Evolutionary conservation across 2,888 invertebrate genomes (phyloP).

Genomic region (Heteromyza rotundicornis): DNA sequence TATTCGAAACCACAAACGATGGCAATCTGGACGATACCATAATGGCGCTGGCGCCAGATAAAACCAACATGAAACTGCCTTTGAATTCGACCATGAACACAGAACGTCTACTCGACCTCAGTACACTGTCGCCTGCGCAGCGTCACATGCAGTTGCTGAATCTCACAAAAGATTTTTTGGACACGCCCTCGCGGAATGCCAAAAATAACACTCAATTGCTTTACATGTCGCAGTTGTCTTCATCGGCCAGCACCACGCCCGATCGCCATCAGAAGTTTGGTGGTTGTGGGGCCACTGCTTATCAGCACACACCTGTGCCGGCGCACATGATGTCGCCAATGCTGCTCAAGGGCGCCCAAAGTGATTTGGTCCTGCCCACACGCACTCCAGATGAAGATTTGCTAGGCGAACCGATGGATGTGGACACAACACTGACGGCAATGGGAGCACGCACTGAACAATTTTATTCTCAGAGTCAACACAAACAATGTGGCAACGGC

Average conservation of each 20-base stretch:
- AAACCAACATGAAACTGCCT: conserved; percentile 54
- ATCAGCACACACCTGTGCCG: conserved; percentile 38
- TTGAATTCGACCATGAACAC: conserved; percentile 57
- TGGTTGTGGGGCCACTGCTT: conserved; percentile 25
- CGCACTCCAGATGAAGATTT: conserved; percentile 49
- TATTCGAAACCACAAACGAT: conserved; percentile 29
- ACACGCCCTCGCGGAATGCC: conserved; percentile 31
- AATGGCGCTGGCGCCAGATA: conserved; percentile 44
- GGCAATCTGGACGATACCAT: conserved; percentile 47
- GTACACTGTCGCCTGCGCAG: conserved; percentile 42
- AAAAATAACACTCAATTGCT: conserved; percentile 48
- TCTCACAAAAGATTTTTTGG: conserved; percentile 50
- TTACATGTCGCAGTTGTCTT: conserved; percentile 49
- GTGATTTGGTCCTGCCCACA: conserved; percentile 50
- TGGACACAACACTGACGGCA: conserved; percentile 37
- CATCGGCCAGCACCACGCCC: conserved; percentile 42
- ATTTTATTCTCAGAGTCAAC: conserved; percentile 31
- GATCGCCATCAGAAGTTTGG: conserved; percentile 27
- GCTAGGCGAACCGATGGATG: conserved; percentile 43
- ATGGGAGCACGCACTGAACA: conserved; percentile 28
- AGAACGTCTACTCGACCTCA: conserved; percentile 53
- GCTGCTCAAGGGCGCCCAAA: conserved; percentile 46
- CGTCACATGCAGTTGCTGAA: conserved; percentile 51
- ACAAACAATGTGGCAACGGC: conserved; percentile 11
- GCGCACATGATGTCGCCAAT: conserved; percentile 41